Percentiles rank a stretch among this genome's conserved stretches.
Evolutionary conservation across 2,888 invertebrate species (phyloP).

Genomic region (Tinea semifulvella): DNA sequence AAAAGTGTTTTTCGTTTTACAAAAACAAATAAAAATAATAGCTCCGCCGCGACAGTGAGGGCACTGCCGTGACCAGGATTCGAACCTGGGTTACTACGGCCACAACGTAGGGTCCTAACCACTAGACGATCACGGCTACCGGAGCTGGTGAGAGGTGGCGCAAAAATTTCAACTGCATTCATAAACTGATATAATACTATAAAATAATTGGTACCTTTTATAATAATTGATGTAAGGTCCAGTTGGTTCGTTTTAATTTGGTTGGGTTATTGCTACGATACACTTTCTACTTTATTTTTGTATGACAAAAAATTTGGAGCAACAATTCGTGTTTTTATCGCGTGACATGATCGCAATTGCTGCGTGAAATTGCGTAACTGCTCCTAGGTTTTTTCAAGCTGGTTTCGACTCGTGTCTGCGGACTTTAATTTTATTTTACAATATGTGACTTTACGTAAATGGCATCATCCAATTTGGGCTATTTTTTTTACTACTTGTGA

Average conservation of each 20-base stretch:
- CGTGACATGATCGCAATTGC: not conserved
- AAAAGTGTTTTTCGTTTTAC: not conserved
- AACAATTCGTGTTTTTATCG: not conserved
- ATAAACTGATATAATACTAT: not conserved
- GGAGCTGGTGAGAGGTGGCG: constrained; percentile 26
- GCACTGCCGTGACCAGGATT: constrained; percentile 76
- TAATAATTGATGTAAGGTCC: not conserved
- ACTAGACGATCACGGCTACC: constrained; percentile 76
- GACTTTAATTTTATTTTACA: too few relatives aligned
- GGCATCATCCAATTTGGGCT: too few relatives aligned
- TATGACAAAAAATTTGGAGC: not conserved
- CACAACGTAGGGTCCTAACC: constrained; percentile 78
- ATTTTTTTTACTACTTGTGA: too few relatives aligned
- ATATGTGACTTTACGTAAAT: too few relatives aligned
- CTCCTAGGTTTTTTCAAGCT: too few relatives aligned
- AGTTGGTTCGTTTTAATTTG: not conserved
- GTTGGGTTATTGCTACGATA: not conserved
- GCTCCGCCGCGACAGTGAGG: constrained; percentile 17
- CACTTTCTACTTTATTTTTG: constrained; percentile 4
- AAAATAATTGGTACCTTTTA: not conserved
- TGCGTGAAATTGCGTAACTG: too few relatives aligned
- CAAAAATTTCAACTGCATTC: not conserved
- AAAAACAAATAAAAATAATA: not conserved
- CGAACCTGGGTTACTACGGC: constrained; percentile 82
- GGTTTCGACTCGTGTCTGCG: too few relatives aligned